A percentile compares a stretch with the other conserved stretches of the same genome.
Conservation (phyloP, 2,888 invertebrate species). For the Drosophila borealis region DNA sequence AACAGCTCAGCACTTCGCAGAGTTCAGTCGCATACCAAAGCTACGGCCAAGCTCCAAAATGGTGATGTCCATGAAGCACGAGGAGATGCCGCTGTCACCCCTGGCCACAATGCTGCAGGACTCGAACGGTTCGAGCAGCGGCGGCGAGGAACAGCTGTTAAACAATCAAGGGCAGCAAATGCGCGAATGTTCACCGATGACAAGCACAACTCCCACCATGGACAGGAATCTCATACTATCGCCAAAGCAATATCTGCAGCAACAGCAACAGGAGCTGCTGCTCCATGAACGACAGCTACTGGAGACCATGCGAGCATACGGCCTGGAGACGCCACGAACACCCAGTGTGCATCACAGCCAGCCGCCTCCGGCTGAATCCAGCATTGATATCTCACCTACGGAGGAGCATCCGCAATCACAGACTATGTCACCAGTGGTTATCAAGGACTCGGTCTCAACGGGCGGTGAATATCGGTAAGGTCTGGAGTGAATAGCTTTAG, state of each 20-base stretch:
- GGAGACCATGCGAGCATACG: slow-evolving; percentile 49
- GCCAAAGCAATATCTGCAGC: slow-evolving; percentile 73
- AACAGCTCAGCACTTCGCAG: slow-evolving; percentile 77
- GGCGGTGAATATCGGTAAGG: slow-evolving; percentile 83
- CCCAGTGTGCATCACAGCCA: slow-evolving; percentile 20
- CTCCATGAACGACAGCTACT: slow-evolving; percentile 24
- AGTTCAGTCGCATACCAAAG: slow-evolving; percentile 84
- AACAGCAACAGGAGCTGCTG: slow-evolving; percentile 53
- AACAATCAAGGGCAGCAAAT: slow-evolving; percentile 29
- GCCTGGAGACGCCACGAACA: slow-evolving; percentile 38
- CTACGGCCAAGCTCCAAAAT: slow-evolving; percentile 84
- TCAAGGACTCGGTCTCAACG: slow-evolving; percentile 82
- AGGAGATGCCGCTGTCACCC: slow-evolving; percentile 82
- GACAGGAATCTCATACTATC: slow-evolving; percentile 66
- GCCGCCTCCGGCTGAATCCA: slow-evolving; percentile 24
- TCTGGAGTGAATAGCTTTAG: neutral
- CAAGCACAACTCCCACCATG: slow-evolving; percentile 41
- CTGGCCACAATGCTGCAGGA: slow-evolving; percentile 84
- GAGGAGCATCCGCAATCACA: slow-evolving; percentile 8
- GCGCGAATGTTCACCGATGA: slow-evolving; percentile 65
- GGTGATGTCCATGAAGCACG: slow-evolving; percentile 83
- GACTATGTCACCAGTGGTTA: slow-evolving; percentile 81
- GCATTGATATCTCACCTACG: slow-evolving; percentile 25
- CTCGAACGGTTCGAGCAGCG: slow-evolving; percentile 83
- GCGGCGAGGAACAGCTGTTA: slow-evolving; percentile 78